These are phyloP conservation scores for Hyperoplus immaculatus DNA, from an alignment of 2,797 vertebrate genomes.

Conservation along the genomic window DNA sequence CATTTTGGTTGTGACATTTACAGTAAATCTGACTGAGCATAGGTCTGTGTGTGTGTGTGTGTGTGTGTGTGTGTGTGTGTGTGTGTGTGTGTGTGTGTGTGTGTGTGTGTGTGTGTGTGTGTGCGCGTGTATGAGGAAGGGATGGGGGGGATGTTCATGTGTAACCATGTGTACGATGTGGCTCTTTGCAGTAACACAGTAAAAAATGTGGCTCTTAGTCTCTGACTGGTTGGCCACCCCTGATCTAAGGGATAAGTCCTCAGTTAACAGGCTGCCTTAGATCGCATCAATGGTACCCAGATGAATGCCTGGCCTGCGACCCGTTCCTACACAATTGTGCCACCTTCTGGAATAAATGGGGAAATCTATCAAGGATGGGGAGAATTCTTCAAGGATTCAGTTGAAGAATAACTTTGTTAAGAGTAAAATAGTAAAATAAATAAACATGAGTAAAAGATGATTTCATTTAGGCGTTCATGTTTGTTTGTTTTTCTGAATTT, in stretches of 20 bases:
- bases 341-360: slow-evolving; percentile 82
- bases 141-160: no score
- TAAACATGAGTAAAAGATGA: no score
- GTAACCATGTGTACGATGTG: neutral
- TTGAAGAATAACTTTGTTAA: slow-evolving; percentile 16
- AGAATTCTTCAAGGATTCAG: neutral
- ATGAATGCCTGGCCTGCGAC: slow-evolving; percentile 47
- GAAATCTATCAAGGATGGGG: slow-evolving; percentile 39
- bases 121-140: no score
- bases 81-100: no score
- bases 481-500: slow-evolving; percentile 7
- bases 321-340: slow-evolving; percentile 83
- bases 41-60: no score
- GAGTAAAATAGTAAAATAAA: neutral
- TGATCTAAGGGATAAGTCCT: slow-evolving; percentile 50
- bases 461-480: neutral
- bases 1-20: no score
- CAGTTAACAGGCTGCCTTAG: slow-evolving; percentile 39
- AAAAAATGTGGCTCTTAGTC: slow-evolving; percentile 20
- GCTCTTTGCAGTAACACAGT: no score
- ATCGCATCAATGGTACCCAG: slow-evolving; percentile 25
- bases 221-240: slow-evolving; percentile 7
- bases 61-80: no score
- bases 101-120: no score
- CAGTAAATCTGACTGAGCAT: no score